Conservation (phyloP, 2,888 invertebrate genomes). For the Brenthis daphne region DNA sequence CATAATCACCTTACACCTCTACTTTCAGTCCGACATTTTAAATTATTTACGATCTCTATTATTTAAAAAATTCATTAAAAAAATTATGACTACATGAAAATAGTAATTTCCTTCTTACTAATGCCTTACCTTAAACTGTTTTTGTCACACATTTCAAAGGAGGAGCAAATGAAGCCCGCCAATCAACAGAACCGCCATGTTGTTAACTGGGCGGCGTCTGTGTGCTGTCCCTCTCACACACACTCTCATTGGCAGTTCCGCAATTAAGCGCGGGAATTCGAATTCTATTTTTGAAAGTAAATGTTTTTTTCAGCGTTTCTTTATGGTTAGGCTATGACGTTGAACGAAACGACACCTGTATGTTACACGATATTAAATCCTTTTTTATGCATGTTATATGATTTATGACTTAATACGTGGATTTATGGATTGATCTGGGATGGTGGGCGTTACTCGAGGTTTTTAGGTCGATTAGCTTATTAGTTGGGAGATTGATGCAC, state of each 20-base stretch:
- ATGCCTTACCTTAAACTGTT: slow-evolving; percentile 18
- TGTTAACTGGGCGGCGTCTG: slow-evolving; percentile 81
- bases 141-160: slow-evolving; percentile 41
- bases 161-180: slow-evolving; percentile 72
- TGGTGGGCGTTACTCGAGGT: slow-evolving; percentile 11
- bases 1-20: slow-evolving; percentile 5
- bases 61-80: slow-evolving; percentile 11
- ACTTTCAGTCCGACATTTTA: not conserved
- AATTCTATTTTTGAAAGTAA: slow-evolving; percentile 80
- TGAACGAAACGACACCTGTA: slow-evolving; percentile 64
- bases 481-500: slow-evolving; percentile 19
- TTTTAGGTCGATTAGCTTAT: slow-evolving; percentile 18
- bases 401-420: slow-evolving; percentile 11
- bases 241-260: slow-evolving; percentile 73
- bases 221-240: slow-evolving; percentile 64
- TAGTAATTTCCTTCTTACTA: slow-evolving; percentile 12
- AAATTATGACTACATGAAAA: slow-evolving; percentile 14
- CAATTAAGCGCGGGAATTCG: slow-evolving; percentile 81
- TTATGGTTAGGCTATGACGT: slow-evolving; percentile 59
- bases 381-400: slow-evolving; percentile 14
- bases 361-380: slow-evolving; percentile 41
- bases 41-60: slow-evolving; percentile 9
- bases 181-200: slow-evolving; percentile 85
- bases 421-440: slow-evolving; percentile 14
- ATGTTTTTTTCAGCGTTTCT: slow-evolving; percentile 76